Evolutionary conservation across 2,113 vertebrate genomes (phyloP), one percentile per base, ranked within the genome.

Genomic region (Ellobius talpinus): DNA sequence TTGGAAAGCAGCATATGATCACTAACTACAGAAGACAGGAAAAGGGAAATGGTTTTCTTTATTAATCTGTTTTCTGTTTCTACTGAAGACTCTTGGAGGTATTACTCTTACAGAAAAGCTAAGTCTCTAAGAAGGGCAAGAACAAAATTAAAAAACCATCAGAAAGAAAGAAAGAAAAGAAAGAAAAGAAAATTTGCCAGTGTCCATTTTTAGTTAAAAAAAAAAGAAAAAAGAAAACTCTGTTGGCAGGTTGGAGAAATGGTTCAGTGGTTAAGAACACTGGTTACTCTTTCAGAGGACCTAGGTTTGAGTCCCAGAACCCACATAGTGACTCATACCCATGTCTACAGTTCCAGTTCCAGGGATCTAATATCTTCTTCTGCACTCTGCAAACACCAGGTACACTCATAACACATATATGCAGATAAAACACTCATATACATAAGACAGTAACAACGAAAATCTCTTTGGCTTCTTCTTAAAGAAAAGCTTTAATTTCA

Each of bases 91-190:
- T 82, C 31, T 87, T 86, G 55, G 26, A 73, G 63, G 68, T 68
- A 8, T 58, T 42, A 79, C 79, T 95, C 73, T 79, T 92, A 94
- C 90, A 21, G 79, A 79, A 92, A 82, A 82, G 45, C 36, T 58
- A 96, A 50, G 55, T 73, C 73, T 50, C 55, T 23, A 24, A 96
- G 78, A 33, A 96, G 70, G 74, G 70, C 23, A 90, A 5, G 29
- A 24, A 5, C 7, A 52, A 36, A 55, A 65, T 42, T 17, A 21
- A 26, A 78, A 96, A 24, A 74, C 58, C 45, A 58, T 31, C 39
- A 55, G 55, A 55, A 55, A 55, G 16, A 55, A 55, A 50, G 50
- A 50, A 55, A 55, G 52, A 89, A 24, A 14, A 39, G 24, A 63
- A 50, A 50, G 50, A 50, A 50, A 52, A 52, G 50, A 50, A 50